Conservation (phyloP, 1,140 invertebrate species). For the Ditylenchus dipsaci region DNA sequence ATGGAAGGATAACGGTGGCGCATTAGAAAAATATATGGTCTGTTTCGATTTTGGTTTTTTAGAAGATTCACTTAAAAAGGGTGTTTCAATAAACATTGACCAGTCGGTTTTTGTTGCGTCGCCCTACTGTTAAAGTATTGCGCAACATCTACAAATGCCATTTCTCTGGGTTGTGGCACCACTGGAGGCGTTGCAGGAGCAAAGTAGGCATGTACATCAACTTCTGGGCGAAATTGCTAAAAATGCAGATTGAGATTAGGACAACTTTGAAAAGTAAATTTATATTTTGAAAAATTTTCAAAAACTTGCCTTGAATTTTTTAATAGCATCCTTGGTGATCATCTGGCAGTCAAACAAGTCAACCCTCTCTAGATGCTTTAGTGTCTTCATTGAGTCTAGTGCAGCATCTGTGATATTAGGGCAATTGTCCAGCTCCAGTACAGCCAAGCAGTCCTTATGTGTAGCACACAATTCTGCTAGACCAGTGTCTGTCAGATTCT, state of each 20-base stretch:
- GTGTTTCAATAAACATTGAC: no score
- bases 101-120: no score
- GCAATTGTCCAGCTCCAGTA: constrained; percentile 93
- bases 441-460: constrained; percentile 59
- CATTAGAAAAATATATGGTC: no score
- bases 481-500: constrained; percentile 94
- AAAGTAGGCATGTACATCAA: constrained; percentile 98
- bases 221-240: constrained; percentile 87
- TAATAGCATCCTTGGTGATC: no score
- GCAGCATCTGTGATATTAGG: constrained; percentile 92
- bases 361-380: constrained; percentile 88
- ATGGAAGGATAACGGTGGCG: no score
- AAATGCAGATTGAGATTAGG: no score
- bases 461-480: constrained; percentile 86
- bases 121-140: constrained; percentile 41
- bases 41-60: no score
- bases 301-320: no score
- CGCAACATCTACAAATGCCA: constrained; percentile 44
- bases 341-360: constrained; percentile 98
- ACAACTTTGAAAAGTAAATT: no score
- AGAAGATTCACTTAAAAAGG: no score
- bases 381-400: constrained; percentile 84
- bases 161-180: constrained; percentile 27
- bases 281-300: no score
- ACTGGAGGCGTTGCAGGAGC: constrained; percentile 93